Evolutionary conservation across 2,888 invertebrate genomes (phyloP), one percentile per base, ranked within the genome.

Genomic region (Lampropteryx suffumata): DNA sequence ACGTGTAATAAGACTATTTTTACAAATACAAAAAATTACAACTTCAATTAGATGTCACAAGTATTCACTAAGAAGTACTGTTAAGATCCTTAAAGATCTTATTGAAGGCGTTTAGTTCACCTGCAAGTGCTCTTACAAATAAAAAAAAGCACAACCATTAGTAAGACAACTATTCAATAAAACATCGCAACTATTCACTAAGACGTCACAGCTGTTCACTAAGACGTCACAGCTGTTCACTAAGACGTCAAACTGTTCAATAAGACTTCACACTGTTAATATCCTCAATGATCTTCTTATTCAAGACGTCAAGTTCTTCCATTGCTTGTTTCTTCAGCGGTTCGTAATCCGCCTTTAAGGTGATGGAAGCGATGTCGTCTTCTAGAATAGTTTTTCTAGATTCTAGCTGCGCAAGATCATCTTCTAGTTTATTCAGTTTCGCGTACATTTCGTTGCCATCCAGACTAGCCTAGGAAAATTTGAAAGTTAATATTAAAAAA

Each of bases 371-470:
- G 32, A 95, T 92, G 67, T 93, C 94, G 65, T 94, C 93, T 71
- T 92, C 91, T 62, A 95, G 82, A 7, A 92, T 90, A 50, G 92
- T 93, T 73, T 94, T 95, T 60, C 92, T 93, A 57, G 92, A 92
- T 64, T 94, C 94, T 27, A 94, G 77, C 49, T 93, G 92, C 8
- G 93, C 92, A 64, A 95, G 83, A 71, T 94, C 94, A 44, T 93
- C 92, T 74, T 96, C 95, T 58, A 95, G 73, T 36, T 87, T 92
- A 58, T 91, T 92, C n/a, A 96, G 83, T 76, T 95, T 94, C 1
- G 89, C 76, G 65, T 93, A 93, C 72, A 94, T 93, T 76, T 95
- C 95, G 71, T 95, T 95, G 26, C 93, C 94, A 51, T 93, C 91
- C 8, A 96, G 83, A 64, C 91, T 91, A 49, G 87, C 79, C 92